These are phyloP conservation scores for Mesorhabditis sp. DNA, from an alignment of 2,888 invertebrate species.

Conservation along the genomic window DNA sequence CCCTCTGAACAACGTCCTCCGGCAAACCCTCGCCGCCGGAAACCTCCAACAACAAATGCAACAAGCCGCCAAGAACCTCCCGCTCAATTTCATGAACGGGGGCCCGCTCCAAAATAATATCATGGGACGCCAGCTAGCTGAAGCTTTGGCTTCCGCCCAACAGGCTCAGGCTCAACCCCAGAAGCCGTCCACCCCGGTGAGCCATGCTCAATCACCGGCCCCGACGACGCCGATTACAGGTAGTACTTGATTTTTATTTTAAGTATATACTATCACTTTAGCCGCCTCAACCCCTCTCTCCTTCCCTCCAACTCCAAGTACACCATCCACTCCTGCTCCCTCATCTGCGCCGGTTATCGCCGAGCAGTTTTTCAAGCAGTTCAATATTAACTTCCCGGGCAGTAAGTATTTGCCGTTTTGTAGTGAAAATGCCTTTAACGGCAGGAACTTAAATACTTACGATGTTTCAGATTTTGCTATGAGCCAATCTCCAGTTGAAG, in stretches of 20 bases:
- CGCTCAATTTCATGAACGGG: slow-evolving; percentile 33
- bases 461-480: not conserved
- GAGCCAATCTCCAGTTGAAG: slow-evolving; percentile 18
- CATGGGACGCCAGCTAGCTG: not conserved
- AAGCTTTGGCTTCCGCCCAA: not conserved
- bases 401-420: not conserved
- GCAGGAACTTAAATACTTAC: too few relatives aligned
- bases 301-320: slow-evolving; percentile 7
- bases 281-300: slow-evolving; percentile 5
- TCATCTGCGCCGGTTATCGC: not conserved
- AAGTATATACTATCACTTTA: not conserved
- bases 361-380: slow-evolving; percentile 6
- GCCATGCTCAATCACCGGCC: slow-evolving; percentile 17
- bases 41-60: slow-evolving; percentile 30
- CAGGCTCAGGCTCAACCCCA: not conserved
- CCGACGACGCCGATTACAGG: slow-evolving; percentile 16
- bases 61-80: slow-evolving; percentile 16
- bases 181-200: not conserved
- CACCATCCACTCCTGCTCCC: slow-evolving; percentile 15
- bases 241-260: slow-evolving; percentile 2
- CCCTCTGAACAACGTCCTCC: slow-evolving; percentile 33
- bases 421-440: too few relatives aligned
- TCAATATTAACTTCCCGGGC: not conserved
- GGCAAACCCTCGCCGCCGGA: slow-evolving; percentile 37
- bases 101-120: slow-evolving; percentile 12